Percentiles rank a stretch among this genome's conserved stretches.
phyloP scores from a whole-genome alignment of 1,140 invertebrate species.

The Maconellicoccus hirsutus region DNA sequence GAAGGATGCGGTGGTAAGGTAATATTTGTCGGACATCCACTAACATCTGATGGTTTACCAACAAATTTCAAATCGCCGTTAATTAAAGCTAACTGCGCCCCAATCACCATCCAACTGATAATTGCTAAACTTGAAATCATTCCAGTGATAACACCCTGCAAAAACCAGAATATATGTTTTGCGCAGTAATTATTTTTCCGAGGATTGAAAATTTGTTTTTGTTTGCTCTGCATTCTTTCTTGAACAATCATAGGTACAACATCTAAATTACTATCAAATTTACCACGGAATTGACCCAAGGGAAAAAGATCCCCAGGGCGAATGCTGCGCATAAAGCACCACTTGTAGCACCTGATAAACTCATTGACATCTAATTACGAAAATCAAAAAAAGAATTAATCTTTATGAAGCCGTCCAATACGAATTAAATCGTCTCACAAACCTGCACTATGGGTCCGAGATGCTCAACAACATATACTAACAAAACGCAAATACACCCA shows the following conservation, averaged over 20 bases:
- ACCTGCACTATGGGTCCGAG: constrained; percentile 39
- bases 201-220: too few relatives aligned
- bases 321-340: constrained; percentile 75
- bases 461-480: constrained; percentile 57
- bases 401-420: too few relatives aligned
- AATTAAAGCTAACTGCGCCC: constrained; percentile 24
- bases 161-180: too few relatives aligned
- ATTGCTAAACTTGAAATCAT: constrained; percentile 23
- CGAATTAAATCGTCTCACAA: neutral
- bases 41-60: constrained; percentile 26
- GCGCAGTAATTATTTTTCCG: too few relatives aligned
- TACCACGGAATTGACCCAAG: constrained; percentile 46
- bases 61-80: constrained; percentile 25
- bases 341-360: constrained; percentile 76
- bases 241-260: too few relatives aligned
- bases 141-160: constrained; percentile 27
- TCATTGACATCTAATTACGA: constrained; percentile 51
- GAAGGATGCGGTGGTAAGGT: neutral
- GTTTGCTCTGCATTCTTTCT: too few relatives aligned
- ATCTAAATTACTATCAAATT: neutral
- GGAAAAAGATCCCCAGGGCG: constrained; percentile 75
- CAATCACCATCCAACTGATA: constrained; percentile 21
- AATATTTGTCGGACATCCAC: constrained; percentile 25
- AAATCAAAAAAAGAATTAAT: too few relatives aligned
- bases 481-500: constrained; percentile 46